Evolutionary conservation across 1,140 invertebrate genomes (phyloP), one percentile per base, ranked within the genome.

Genomic region (Pissodes strobi): DNA sequence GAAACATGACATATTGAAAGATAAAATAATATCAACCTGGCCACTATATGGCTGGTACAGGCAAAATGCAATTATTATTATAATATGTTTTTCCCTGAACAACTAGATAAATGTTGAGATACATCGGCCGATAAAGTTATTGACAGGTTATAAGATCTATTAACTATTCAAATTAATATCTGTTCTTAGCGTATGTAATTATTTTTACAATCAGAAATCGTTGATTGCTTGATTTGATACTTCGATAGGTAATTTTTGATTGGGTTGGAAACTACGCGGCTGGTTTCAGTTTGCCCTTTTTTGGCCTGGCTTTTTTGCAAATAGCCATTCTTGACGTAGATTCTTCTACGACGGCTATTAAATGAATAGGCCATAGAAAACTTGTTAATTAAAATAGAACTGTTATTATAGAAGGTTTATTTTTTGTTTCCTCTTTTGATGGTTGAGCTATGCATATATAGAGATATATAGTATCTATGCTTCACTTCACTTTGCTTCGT

Each of bases 81-180:
- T n/a, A n/a, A n/a, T 57, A 25, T 18, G 13, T 41, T 57, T 43
- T 57, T 45, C 19, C 23, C 38, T 27, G 22, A 57, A 23, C 55
- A 17, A 59, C 43, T 18, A 49, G 57, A 45, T n/a, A 59, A 37
- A 59, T 46, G 19, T 45, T 25, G 43, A 59, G 57, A 59, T 59
- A 59, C 27, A 18, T 22, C 6, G 23, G 30, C 41, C 23, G 57
- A 59, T 59, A 59, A 56, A 59, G 27, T 48, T 59, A 59, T 59
- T 59, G 57, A 59, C 57, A 59, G 57, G 43, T 59, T 39, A 48
- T 59, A 49, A 58, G 55, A 58, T 58, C 55, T 58, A 58, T 45
- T 58, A 58, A 58, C 55, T 58, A 58, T 58, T 58, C 55, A 58
- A 58, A 46, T 58, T 58, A 58, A 19, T 43, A 45, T 21, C 55